Evolutionary conservation across 2,797 vertebrate species (phyloP).

Genomic region (Hydrolagus colliei): DNA sequence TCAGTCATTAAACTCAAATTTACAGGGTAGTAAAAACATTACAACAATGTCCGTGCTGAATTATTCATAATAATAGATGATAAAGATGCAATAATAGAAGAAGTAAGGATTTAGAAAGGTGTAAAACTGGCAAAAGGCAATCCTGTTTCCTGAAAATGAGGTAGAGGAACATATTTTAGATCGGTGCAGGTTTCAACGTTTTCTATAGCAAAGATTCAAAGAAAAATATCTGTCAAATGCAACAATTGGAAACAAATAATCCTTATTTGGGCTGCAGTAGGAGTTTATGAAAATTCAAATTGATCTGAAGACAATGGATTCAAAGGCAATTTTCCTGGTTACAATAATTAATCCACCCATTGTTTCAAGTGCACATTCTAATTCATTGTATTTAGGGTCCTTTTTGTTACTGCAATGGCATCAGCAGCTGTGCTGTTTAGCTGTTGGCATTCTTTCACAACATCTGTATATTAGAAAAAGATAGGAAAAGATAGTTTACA

Average conservation of each 20-base stretch:
- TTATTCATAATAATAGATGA: neutral
- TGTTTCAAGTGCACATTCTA: constrained; percentile 59
- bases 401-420: constrained; percentile 64
- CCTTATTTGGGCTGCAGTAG: neutral
- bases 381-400: constrained; percentile 60
- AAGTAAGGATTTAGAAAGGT: neutral
- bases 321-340: neutral
- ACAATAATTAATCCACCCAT: neutral
- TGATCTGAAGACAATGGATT: neutral
- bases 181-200: neutral
- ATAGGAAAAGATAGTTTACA: neutral
- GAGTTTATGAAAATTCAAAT: neutral
- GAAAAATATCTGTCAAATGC: neutral
- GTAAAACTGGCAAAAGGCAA: neutral
- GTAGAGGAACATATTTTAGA: neutral
- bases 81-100: neutral
- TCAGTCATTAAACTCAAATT: neutral
- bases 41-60: neutral
- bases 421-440: constrained; percentile 69
- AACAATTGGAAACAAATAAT: neutral
- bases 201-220: neutral
- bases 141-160: neutral
- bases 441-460: constrained; percentile 70
- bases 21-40: neutral
- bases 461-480: constrained; percentile 48